These are phyloP conservation scores for Phodopus roborovskii DNA, from an alignment of 2,113 vertebrate genomes.

Conservation along the genomic window DNA sequence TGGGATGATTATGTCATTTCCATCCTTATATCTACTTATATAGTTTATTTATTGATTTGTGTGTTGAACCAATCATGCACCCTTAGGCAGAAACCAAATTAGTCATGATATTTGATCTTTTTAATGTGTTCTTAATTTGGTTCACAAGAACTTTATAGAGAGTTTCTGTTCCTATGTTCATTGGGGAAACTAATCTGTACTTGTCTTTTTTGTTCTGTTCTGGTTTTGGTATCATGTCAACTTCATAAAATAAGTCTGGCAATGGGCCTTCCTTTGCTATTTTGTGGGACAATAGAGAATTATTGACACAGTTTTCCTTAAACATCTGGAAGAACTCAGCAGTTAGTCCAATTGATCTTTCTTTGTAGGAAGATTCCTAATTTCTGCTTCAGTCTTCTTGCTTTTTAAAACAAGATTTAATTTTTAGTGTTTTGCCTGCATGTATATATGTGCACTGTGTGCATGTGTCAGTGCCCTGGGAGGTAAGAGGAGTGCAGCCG, in stretches of 20 bases:
- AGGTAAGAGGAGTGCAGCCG: neutral
- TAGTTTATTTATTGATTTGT: neutral
- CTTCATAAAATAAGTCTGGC: neutral
- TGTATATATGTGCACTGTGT: neutral
- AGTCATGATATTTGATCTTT: neutral
- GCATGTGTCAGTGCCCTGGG: neutral
- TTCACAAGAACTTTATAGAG: neutral
- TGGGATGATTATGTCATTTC: neutral
- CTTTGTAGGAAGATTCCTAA: neutral
- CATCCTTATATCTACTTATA: neutral
- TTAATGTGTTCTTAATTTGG: neutral
- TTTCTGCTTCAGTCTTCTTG: neutral
- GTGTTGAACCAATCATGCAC: neutral
- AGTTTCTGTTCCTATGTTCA: neutral
- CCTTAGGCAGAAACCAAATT: neutral
- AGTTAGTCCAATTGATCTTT: neutral
- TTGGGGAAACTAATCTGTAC: neutral
- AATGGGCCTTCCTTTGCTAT: neutral
- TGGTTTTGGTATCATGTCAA: neutral
- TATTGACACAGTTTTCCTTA: neutral
- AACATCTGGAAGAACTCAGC: neutral
- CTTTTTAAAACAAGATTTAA: neutral
- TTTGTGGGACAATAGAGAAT: neutral
- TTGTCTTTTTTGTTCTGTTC: neutral
- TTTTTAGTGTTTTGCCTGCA: neutral